Conservation (phyloP, 2,797 vertebrate genomes). For the Crocidura indochinensis region DNA sequence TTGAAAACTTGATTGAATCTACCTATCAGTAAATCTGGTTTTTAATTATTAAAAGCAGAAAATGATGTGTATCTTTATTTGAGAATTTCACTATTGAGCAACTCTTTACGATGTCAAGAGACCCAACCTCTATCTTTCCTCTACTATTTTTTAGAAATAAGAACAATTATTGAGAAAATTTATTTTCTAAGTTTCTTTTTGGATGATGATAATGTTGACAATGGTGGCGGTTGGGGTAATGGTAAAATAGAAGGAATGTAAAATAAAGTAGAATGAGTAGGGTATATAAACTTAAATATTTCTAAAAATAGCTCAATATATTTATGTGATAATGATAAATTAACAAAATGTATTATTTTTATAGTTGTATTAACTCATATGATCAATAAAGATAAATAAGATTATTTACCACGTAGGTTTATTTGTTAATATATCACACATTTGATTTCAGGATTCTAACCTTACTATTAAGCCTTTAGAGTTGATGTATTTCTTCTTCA, state of each 20-base stretch:
- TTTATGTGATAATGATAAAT: no score
- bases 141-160: not conserved
- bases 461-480: conserved; percentile 11
- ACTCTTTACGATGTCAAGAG: not conserved
- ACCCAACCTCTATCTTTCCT: not conserved
- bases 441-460: conserved; percentile 15
- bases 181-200: not conserved
- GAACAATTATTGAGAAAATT: not conserved
- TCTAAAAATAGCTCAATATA: no score
- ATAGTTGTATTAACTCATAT: not conserved
- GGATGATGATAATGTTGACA: not conserved
- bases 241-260: not conserved
- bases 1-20: not conserved
- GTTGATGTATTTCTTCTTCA: not conserved
- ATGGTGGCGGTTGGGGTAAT: not conserved
- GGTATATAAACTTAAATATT: no score
- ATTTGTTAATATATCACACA: not conserved
- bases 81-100: not conserved
- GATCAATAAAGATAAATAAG: not conserved
- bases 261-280: no score
- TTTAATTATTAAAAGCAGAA: not conserved
- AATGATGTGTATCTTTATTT: not conserved
- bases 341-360: not conserved
- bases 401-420: not conserved
- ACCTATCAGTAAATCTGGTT: not conserved